Evolutionary conservation across 2,888 invertebrate genomes (phyloP), one percentile per base, ranked within the genome.

Genomic region (Rotaria magnacalcarata): DNA sequence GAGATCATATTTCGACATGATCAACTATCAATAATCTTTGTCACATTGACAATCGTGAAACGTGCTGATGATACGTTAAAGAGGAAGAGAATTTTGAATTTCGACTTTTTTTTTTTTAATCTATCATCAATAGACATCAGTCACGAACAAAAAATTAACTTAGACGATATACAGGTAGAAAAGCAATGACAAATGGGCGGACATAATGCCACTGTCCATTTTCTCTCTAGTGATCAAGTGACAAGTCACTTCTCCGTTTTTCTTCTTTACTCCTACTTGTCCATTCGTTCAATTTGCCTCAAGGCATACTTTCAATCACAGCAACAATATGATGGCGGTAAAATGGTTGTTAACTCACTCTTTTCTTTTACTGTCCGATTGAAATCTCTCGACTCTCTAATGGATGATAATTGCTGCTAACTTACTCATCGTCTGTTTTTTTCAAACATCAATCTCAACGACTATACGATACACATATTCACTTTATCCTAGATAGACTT

Each of bases 321-420:
- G 67, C 34, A 67, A 67, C 67, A 67, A 67, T 41, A 19, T 67
- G 67, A 67, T 67, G 67, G 67, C 67, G 67, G 67, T 67, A 34
- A 67, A 67, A 67, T 67, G 67, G 67, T 34, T 67, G 67, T 67
- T 67, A 67, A 67, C 34, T 67, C 67, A 67, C 67, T 67, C 16
- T 67, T 67, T 34, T 67, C 67, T 67, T 67, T 67, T 67, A 34
- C 67, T 67, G 67, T 27, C 67, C 67, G 67, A 67, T 67, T 16
- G 67, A 80, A 80, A 80, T 80, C 80, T 80, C 80, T 80, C 80
- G 43, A 47, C 80, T 80, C 80, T 43, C 43, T 80, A 80, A 80
- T 80, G 80, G 80, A 80, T n/a, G 80, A 80, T 80, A 80, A 80
- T 80, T 80, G 80, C 19, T 67, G 67, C 34, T 67, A 67, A 67